Evolutionary conservation across 2,797 vertebrate genomes (phyloP), one percentile per base, ranked within the genome.

Genomic region (Jordanella pulchra): DNA sequence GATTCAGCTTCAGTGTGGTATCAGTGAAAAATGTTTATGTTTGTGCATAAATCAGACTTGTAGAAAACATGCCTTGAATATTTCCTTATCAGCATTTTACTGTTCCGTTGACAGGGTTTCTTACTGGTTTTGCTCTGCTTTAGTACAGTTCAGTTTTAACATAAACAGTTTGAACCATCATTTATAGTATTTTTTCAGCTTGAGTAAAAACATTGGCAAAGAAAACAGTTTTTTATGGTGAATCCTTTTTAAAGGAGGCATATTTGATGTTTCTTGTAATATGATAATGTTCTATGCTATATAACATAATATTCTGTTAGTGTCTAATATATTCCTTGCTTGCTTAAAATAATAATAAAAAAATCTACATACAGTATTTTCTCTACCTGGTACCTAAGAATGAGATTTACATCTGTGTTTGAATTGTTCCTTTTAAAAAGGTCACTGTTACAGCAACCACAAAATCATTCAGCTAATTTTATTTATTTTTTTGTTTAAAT

Each of bases 1-100:
- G 53, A 73, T 83, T 78, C 77, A 64, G 50, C 74, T 78, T 78
- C 55, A 84, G 35, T 77, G 76, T 60, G 35, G 78, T 72, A 18
- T 63, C 58, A 79, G 75, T 79, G 35, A 85, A 81, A 68, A 80
- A 75, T 71, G 58, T 61, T 75, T 21, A 61, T 47, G 65, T 76
- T 56, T 76, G 35, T 72, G 42, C 53, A 75, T 73, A 79, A 74
- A 82, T 76, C 58, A 73, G 53, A 78, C 63, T 72, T 79, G 61
- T 39, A 42, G 78, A 75, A 74, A 60, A 9, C 39, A 50, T 39
- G 27, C 17, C 11, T 53, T 72, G 69, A 64, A 50, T 47, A 18
- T 27, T n/a, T 69, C 42, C 75, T 71, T 80, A 68, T 77, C 72
- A 51, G 4, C 45, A 42, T 76, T 67, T 27, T 15, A 39, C 75